Base-by-base conservation (phyloP, 2,797 vertebrate genomes). In the Heliangelus exortis region DNA sequence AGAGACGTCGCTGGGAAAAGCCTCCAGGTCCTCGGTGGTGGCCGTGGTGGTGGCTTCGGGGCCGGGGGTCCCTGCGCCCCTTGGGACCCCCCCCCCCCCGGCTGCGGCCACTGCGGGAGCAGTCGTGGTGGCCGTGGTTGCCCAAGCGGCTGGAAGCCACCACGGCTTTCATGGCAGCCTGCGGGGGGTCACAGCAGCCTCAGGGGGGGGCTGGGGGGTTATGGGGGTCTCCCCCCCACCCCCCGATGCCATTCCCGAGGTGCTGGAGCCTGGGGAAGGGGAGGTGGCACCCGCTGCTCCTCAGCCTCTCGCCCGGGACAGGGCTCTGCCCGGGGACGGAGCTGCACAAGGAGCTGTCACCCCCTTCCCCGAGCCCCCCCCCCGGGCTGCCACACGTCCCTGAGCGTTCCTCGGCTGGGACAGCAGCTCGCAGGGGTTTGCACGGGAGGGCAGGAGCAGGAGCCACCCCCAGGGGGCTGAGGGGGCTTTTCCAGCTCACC, bases 131-230 rank as follows among this genome's bases (percentile, higher is more conserved):
- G 25, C 94, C 69, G 13, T 97, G 97, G 95, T 97, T 97, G 86
- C 97, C 97, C 39, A 99, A 97, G 36, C 98, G 98, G 83, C 98
- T 98, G 77, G 98, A 99, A 65, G 98, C 99, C 28, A 99, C 98
- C 9, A 99, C 98, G 0, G 98, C 98, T 92, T 99, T 99, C 98
- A 99, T 98, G 75, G 98, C 98, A 34, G 98, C 99, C 99, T 99
- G 94, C 21, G 9, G 55, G 6, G 50, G 31, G 76, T 36, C 53
- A 53, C 7, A 34, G 43, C 2, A 6, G 39, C 13, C 39, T 41
- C 39, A 41, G 39, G 39, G 34, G 1, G 4, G 43, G 43, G 18
- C 14, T 4, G 7, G 4, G n/a, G 2, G 0, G 23, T 62, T 18
- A 23, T 26, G 6, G 15, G 7, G 0, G 0, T 6, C 7, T 1